Evolutionary conservation across 2,797 vertebrate genomes (phyloP).

Genomic region (Rallus crepitans): DNA sequence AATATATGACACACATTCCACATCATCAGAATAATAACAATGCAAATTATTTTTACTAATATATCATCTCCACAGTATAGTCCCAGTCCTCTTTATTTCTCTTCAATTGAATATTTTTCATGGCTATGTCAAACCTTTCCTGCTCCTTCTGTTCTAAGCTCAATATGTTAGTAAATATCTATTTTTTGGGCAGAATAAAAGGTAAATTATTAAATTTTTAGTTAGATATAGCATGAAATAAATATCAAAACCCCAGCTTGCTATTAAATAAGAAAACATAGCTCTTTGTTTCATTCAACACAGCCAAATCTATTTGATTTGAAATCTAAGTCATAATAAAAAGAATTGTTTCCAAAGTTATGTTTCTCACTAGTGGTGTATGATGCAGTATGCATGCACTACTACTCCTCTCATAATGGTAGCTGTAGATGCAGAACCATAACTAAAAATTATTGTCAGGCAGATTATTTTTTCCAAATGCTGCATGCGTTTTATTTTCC

Average conservation of each 20-base stretch:
- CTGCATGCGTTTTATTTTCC: background rate
- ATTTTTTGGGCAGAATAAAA: background rate
- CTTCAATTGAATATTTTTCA: background rate
- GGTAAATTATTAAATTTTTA: background rate
- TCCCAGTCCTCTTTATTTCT: background rate
- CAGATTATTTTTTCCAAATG: background rate
- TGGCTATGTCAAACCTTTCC: background rate
- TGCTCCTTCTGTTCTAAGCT: background rate
- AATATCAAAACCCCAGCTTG: background rate
- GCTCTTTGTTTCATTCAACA: background rate
- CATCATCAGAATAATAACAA: background rate
- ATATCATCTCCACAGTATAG: background rate
- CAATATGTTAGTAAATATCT: background rate
- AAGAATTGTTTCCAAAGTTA: background rate
- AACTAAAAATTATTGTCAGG: background rate
- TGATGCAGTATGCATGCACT: fast-evolving
- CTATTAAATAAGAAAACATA: background rate
- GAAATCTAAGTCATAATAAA: background rate
- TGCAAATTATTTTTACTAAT: background rate
- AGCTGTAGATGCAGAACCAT: background rate
- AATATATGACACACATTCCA: background rate
- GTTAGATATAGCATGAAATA: background rate
- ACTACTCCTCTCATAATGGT: background rate
- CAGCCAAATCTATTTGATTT: background rate
- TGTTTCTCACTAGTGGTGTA: background rate